Conservation (phyloP, 2,113 vertebrate genomes). For the Crypturellus undulatus region DNA sequence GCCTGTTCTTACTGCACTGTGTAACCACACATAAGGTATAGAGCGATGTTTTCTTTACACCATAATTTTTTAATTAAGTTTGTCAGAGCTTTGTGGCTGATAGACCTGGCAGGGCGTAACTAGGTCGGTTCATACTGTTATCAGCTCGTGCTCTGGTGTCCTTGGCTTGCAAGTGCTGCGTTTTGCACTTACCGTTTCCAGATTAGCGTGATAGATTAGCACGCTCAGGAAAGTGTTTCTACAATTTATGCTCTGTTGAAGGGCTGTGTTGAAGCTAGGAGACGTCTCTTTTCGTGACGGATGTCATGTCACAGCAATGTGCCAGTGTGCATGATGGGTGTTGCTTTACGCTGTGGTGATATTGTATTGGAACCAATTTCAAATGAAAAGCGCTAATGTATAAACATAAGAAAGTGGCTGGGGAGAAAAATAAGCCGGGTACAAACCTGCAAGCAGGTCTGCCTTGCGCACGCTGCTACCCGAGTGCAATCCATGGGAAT, state of each 20-base stretch:
- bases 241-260: constrained; percentile 30
- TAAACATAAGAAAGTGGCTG: background rate
- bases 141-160: constrained; percentile 44
- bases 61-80: constrained; percentile 20
- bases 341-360: background rate
- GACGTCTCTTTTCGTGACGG: background rate
- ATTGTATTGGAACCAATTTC: background rate
- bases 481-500: background rate
- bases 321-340: background rate
- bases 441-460: background rate
- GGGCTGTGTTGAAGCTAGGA: constrained; percentile 4
- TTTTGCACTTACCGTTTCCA: constrained; percentile 51
- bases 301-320: background rate
- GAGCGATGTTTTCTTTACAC: background rate
- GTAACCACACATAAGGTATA: background rate
- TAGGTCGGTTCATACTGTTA: background rate
- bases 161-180: constrained; percentile 26
- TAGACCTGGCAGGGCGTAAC: constrained; percentile 15
- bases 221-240: constrained; percentile 30
- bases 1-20: background rate
- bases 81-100: background rate
- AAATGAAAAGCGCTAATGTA: background rate
- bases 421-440: background rate
- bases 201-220: constrained; percentile 57
- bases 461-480: background rate